Percentiles rank a stretch among this genome's conserved stretches.
These are phyloP conservation scores for Engystomops pustulosus DNA, from an alignment of 2,113 vertebrate species.

Conservation along the genomic window DNA sequence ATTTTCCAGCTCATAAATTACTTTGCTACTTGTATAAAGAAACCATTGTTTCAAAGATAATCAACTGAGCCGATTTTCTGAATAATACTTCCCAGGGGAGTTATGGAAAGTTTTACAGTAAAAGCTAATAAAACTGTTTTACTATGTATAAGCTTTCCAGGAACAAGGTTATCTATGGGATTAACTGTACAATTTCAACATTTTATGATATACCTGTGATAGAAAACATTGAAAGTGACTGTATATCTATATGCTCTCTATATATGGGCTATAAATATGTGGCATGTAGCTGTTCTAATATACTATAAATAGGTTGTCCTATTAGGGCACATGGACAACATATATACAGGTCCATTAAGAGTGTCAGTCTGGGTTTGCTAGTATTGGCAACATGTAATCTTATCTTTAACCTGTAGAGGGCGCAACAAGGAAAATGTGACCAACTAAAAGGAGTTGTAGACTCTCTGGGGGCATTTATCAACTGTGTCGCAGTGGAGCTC, in stretches of 20 bases:
- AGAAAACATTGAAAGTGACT: too few relatives aligned
- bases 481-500: too few relatives aligned
- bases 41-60: slow-evolving; percentile 1
- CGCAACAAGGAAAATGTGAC: too few relatives aligned
- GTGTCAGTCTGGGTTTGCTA: too few relatives aligned
- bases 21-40: not conserved
- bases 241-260: too few relatives aligned
- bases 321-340: not conserved
- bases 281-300: too few relatives aligned
- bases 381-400: not conserved
- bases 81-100: not conserved
- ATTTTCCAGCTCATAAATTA: slow-evolving; percentile 2
- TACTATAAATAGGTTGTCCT: not conserved
- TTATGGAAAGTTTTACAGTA: slow-evolving; percentile 6
- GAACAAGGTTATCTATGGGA: not conserved
- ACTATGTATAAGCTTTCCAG: slow-evolving; percentile 20
- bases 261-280: too few relatives aligned
- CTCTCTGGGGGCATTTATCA: too few relatives aligned
- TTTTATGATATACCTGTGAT: not conserved
- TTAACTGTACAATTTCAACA: not conserved
- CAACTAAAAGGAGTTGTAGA: too few relatives aligned
- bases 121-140: not conserved
- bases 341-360: not conserved
- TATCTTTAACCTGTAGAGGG: too few relatives aligned
- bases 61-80: not conserved